Evolutionary conservation across 2,113 vertebrate species (phyloP).

Genomic region (Apus apus): DNA sequence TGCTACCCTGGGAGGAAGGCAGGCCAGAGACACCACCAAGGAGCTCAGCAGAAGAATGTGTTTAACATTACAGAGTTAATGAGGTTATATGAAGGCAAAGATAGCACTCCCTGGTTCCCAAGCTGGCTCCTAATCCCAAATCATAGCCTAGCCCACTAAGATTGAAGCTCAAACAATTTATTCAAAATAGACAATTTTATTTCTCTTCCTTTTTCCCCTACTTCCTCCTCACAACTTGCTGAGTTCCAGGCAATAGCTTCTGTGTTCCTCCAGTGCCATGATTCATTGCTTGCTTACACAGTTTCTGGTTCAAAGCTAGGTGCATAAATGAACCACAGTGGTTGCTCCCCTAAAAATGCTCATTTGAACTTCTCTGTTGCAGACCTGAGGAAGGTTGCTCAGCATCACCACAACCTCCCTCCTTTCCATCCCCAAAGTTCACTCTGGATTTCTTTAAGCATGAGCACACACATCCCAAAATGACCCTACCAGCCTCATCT

Average conservation of each 20-base stretch:
- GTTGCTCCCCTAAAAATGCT: neutral
- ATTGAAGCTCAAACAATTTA: conserved; percentile 18
- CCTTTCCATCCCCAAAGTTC: neutral
- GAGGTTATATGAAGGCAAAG: conserved; percentile 57
- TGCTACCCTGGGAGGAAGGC: conserved; percentile 23
- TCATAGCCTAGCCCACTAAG: neutral
- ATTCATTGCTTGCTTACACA: neutral
- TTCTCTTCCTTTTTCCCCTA: neutral
- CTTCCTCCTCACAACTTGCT: conserved; percentile 19
- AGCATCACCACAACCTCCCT: neutral
- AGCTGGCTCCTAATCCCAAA: conserved; percentile 50
- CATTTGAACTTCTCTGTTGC: neutral
- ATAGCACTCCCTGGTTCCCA: conserved; percentile 32
- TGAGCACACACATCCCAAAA: neutral
- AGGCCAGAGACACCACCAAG: neutral
- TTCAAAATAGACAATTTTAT: conserved; percentile 44
- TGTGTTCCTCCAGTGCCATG: neutral
- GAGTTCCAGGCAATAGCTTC: conserved; percentile 17
- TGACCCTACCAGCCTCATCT: neutral
- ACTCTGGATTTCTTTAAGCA: neutral
- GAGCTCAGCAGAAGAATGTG: conserved; percentile 27
- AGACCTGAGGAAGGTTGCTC: neutral
- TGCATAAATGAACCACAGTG: neutral
- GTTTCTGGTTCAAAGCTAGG: neutral
- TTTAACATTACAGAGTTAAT: conserved; percentile 60